A percentile compares a stretch with the other conserved stretches of the same genome.
These are phyloP conservation scores for Phalacrocorax pelagicus DNA, from an alignment of 2,113 vertebrate genomes.

Conservation along the genomic window DNA sequence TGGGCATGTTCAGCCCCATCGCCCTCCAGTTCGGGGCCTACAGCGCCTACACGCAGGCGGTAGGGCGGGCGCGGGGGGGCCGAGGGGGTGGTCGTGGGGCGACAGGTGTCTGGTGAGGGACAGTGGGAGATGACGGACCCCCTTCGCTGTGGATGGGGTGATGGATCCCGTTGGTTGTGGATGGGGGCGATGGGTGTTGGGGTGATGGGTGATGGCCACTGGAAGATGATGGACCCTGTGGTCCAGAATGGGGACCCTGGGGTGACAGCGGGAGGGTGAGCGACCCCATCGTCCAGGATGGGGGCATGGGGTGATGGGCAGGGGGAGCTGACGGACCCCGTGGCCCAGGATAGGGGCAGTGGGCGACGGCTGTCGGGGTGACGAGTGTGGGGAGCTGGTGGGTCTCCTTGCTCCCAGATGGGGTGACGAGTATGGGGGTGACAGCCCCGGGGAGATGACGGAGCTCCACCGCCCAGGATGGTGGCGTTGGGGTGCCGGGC, in stretches of 20 bases:
- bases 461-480: neutral
- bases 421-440: neutral
- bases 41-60: constrained; percentile 93
- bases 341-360: neutral
- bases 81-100: neutral
- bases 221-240: neutral
- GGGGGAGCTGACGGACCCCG: neutral
- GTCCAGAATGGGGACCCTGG: neutral
- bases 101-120: neutral
- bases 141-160: no score
- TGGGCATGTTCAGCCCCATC: constrained; percentile 94
- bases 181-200: neutral
- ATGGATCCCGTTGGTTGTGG: neutral
- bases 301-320: neutral
- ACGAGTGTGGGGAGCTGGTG: neutral
- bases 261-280: neutral
- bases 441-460: neutral
- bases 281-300: neutral
- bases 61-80: constrained; percentile 52
- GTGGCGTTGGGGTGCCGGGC: neutral
- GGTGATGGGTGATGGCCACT: neutral
- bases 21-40: constrained; percentile 94
- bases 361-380: neutral
- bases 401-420: neutral
- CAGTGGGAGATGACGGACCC: neutral